phyloP scores from a whole-genome alignment of 2,113 vertebrate genomes.

The Corythaeola cristata region DNA sequence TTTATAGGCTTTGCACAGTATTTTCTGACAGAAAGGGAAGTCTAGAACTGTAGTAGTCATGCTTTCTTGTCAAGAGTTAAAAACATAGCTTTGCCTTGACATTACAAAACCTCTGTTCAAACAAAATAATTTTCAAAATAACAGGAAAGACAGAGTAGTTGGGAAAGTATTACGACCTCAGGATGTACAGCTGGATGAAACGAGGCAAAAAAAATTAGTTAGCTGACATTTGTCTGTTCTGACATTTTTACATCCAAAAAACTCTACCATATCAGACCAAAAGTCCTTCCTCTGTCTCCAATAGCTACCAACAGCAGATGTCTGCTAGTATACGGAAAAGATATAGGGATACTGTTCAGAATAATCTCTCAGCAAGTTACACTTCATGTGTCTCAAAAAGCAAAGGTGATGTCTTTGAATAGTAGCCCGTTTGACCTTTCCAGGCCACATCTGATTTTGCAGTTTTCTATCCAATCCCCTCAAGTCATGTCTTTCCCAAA shows the following conservation, averaged over 20 bases:
- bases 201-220: rapidly evolving
- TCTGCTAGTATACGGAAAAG: not conserved
- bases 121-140: not conserved
- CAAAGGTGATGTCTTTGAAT: not conserved
- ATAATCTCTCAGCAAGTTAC: not conserved
- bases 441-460: rapidly evolving
- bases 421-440: not conserved
- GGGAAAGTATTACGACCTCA: not conserved
- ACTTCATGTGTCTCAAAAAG: not conserved
- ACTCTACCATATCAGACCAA: not conserved
- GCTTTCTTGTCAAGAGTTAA: not conserved
- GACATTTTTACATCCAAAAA: not conserved
- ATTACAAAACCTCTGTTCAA: not conserved
- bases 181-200: not conserved
- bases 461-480: not conserved
- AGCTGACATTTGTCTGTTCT: not conserved
- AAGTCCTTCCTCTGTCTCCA: not conserved
- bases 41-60: not conserved
- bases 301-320: not conserved
- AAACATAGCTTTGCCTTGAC: not conserved
- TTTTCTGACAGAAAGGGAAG: not conserved
- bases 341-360: not conserved
- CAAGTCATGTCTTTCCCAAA: not conserved
- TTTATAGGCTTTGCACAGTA: not conserved
- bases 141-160: not conserved